These are phyloP conservation scores for Euleptes europaea DNA, from an alignment of 2,113 vertebrate species.

Conservation along the genomic window DNA sequence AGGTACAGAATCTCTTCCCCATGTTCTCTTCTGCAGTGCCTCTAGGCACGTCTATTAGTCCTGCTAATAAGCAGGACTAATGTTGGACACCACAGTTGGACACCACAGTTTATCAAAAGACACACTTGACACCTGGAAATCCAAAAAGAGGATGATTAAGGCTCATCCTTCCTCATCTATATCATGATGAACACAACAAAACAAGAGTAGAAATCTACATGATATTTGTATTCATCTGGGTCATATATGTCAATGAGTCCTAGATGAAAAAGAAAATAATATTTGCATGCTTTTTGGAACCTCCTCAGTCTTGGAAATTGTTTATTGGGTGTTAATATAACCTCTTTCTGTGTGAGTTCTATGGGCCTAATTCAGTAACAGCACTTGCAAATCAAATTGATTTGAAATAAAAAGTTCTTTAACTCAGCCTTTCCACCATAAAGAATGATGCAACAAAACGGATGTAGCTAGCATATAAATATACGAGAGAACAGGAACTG, in stretches of 20 bases:
- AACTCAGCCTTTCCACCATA: no score
- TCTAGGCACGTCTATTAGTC: constrained; percentile 17
- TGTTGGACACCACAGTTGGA: background rate
- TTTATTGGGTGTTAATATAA: background rate
- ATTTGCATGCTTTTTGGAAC: background rate
- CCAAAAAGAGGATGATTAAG: background rate
- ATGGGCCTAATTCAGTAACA: no score
- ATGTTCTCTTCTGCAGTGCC: background rate
- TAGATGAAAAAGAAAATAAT: background rate
- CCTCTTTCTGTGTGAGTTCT: no score
- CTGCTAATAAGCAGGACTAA: constrained; percentile 14
- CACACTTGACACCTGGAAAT: background rate
- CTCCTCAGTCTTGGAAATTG: background rate
- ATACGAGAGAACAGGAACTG: no score
- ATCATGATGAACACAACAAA: background rate
- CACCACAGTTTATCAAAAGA: background rate
- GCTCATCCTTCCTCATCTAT: background rate
- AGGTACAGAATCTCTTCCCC: background rate
- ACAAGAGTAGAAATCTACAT: background rate
- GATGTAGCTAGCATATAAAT: no score
- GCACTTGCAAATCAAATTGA: no score
- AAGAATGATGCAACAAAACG: no score
- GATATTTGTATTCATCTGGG: background rate
- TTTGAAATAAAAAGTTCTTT: no score
- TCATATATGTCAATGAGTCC: background rate